These are phyloP conservation scores for Drosophila pseudotakahashii DNA, from an alignment of 2,888 invertebrate genomes.

Conservation along the genomic window DNA sequence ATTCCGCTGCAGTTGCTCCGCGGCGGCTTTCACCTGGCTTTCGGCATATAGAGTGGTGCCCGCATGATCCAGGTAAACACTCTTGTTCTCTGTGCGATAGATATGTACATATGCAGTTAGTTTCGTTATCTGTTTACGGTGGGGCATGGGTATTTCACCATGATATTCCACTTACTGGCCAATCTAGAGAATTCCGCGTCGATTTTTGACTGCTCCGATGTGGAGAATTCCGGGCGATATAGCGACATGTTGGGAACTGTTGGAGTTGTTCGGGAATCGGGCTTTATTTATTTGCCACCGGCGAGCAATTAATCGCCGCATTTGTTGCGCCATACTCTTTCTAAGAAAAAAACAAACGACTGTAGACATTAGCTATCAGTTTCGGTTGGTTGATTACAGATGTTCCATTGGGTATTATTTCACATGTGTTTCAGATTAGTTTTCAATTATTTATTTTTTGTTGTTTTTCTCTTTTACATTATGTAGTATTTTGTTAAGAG, in stretches of 20 bases:
- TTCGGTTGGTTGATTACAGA: not conserved
- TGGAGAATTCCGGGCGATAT: conserved; percentile 61
- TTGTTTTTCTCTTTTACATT: not conserved
- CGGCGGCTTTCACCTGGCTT: conserved; percentile 88
- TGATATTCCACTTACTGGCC: conserved; percentile 53
- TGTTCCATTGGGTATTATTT: not conserved
- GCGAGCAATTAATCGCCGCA: conserved; percentile 10
- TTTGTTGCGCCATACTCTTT: conserved; percentile 16
- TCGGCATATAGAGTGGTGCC: conserved; percentile 93
- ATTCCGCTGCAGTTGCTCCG: conserved; percentile 88
- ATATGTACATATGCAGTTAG: not conserved
- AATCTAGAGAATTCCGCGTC: conserved; percentile 71
- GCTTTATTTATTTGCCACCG: conserved; percentile 26
- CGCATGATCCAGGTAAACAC: conserved; percentile 94
- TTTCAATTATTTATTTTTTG: not conserved
- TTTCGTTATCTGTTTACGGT: conserved; percentile 39
- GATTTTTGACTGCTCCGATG: conserved; percentile 62
- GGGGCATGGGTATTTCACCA: conserved; percentile 36
- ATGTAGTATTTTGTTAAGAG: not conserved
- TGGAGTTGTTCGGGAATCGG: not conserved
- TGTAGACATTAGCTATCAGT: not conserved
- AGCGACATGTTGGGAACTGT: conserved; percentile 23
- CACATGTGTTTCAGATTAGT: not conserved
- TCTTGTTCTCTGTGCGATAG: conserved; percentile 83
- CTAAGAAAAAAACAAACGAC: not conserved